Evolutionary conservation across 2,113 vertebrate species (phyloP).

Genomic region (Serilophus lunatus): DNA sequence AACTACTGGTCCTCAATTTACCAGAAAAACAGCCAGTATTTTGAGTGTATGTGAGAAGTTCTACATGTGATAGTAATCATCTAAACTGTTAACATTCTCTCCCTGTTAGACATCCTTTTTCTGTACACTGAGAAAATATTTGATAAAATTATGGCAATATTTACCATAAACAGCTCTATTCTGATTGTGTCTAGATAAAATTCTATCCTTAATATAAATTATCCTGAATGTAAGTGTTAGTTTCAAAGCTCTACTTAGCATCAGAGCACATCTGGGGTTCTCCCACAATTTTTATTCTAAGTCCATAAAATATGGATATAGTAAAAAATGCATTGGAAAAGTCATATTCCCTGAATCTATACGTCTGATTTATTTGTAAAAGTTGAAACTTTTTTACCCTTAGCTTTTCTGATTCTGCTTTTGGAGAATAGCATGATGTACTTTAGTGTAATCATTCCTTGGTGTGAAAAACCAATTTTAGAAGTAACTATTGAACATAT

Average conservation of each 20-base stretch:
- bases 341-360: not conserved
- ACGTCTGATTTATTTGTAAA: not conserved
- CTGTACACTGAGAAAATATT: not conserved
- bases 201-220: not conserved
- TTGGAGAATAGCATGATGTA: not conserved
- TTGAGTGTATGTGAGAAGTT: not conserved
- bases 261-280: not conserved
- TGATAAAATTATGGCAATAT: not conserved
- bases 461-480: not conserved
- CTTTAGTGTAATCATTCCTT: not conserved
- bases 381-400: not conserved
- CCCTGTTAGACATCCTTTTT: not conserved
- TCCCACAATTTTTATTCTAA: not conserved
- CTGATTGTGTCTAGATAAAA: not conserved
- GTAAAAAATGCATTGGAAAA: slow-evolving; percentile 16
- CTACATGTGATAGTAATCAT: not conserved
- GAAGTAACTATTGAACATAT: not conserved
- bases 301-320: not conserved
- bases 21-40: not conserved
- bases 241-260: not conserved
- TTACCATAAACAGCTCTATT: not conserved
- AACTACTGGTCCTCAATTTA: not conserved
- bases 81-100: not conserved
- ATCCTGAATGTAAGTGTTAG: not conserved
- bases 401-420: not conserved